These are phyloP conservation scores for Pholis gunnellus DNA, from an alignment of 2,113 vertebrate species.

Conservation along the genomic window DNA sequence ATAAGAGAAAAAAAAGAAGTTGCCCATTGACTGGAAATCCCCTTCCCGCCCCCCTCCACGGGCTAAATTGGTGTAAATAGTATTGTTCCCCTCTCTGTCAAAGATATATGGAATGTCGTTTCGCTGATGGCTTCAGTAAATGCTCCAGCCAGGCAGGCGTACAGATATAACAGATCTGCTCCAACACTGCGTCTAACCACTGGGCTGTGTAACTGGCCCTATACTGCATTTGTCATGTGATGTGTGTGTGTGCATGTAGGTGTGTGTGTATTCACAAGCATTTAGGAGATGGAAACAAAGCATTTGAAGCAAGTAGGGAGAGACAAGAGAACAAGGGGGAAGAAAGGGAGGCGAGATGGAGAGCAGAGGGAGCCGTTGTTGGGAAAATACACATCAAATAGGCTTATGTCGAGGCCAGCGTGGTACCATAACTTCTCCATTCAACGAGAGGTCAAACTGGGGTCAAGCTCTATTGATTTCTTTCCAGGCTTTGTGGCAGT, in stretches of 20 bases:
- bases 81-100: constrained; percentile 76
- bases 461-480: constrained; percentile 84
- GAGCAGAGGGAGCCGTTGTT: constrained; percentile 47
- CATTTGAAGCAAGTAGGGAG: constrained; percentile 24
- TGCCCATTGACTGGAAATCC: constrained; percentile 64
- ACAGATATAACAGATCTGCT: constrained; percentile 76
- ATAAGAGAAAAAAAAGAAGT: constrained; percentile 32
- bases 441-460: constrained; percentile 77
- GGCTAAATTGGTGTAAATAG: constrained; percentile 77
- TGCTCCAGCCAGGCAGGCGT: constrained; percentile 71
- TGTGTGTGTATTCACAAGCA: constrained; percentile 46
- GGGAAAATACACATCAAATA: constrained; percentile 73
- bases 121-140: constrained; percentile 77
- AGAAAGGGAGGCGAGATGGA: constrained; percentile 33
- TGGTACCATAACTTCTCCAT: constrained; percentile 79
- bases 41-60: constrained; percentile 5
- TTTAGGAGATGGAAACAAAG: constrained; percentile 63
- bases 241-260: constrained; percentile 17
- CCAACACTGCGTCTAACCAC: constrained; percentile 66
- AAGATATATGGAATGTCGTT: constrained; percentile 75
- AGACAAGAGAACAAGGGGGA: constrained; percentile 23
- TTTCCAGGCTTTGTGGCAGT: constrained; percentile 73
- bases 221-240: constrained; percentile 67
- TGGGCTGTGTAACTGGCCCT: constrained; percentile 75
- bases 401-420: constrained; percentile 76